phyloP scores from a whole-genome alignment of 2,888 invertebrate genomes.

The Caenorhabditis zanzibari region DNA sequence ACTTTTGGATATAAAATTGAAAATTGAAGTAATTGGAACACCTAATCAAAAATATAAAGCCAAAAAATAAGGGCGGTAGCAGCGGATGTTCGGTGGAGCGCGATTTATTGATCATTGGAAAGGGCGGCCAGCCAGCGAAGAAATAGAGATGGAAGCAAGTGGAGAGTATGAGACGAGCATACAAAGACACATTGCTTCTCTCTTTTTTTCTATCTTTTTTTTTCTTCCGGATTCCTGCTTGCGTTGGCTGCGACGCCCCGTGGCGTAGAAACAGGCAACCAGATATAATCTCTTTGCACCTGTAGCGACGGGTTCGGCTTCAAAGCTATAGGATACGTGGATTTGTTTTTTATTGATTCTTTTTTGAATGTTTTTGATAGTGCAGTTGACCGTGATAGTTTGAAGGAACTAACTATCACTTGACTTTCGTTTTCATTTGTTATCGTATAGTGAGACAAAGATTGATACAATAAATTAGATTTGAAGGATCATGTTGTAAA shows the following conservation, averaged over 20 bases:
- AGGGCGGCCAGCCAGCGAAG: conserved; percentile 46
- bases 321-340: background rate
- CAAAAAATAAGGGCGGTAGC: conserved; percentile 51
- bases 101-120: conserved; percentile 41
- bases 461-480: background rate
- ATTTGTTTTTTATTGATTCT: conserved; percentile 27
- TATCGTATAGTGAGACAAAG: conserved; percentile 7
- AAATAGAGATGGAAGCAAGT: conserved; percentile 13
- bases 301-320: conserved; percentile 20
- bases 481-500: too few relatives aligned
- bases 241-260: conserved; percentile 5
- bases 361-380: background rate
- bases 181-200: conserved; percentile 22
- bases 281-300: conserved; percentile 40
- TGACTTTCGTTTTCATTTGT: conserved; percentile 24
- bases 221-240: conserved; percentile 38
- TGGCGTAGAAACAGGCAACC: conserved; percentile 31
- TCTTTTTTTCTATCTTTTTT: conserved; percentile 33
- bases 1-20: background rate
- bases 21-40: background rate
- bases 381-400: background rate
- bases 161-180: conserved; percentile 19
- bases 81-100: conserved; percentile 51
- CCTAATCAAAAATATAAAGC: background rate
- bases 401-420: background rate